Conservation (phyloP, 2,113 vertebrate species). For the Leptosomus discolor region DNA sequence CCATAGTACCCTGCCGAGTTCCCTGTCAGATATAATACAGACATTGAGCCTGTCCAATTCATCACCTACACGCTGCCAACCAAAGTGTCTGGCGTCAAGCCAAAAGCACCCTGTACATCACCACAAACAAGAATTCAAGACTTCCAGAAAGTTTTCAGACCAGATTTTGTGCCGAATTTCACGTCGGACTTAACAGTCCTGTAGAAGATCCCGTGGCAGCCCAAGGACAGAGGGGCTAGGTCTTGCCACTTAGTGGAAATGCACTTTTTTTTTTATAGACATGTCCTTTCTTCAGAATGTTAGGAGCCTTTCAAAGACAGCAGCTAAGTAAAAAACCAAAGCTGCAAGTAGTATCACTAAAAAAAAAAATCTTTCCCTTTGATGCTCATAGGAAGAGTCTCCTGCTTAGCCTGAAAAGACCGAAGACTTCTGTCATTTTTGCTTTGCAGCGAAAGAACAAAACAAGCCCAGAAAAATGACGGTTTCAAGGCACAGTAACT, state of each 20-base stretch:
- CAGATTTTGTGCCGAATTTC: neutral
- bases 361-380: neutral
- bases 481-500: neutral
- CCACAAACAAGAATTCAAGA: neutral
- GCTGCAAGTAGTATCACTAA: neutral
- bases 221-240: neutral
- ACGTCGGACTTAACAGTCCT: fast-evolving
- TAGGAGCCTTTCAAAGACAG: neutral
- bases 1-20: neutral
- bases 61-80: neutral
- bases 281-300: neutral
- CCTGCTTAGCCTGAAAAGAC: neutral
- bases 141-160: neutral
- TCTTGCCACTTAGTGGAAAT: neutral
- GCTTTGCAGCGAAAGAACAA: neutral
- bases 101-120: neutral
- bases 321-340: neutral
- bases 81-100: fast-evolving
- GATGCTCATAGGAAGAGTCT: neutral
- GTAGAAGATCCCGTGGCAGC: fast-evolving
- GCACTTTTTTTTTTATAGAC: neutral
- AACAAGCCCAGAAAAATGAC: neutral
- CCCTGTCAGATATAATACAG: neutral
- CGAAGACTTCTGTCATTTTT: neutral
- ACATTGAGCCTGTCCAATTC: neutral